Evolutionary conservation across 2,888 invertebrate genomes (phyloP).

Genomic region (Odontothrips loti): DNA sequence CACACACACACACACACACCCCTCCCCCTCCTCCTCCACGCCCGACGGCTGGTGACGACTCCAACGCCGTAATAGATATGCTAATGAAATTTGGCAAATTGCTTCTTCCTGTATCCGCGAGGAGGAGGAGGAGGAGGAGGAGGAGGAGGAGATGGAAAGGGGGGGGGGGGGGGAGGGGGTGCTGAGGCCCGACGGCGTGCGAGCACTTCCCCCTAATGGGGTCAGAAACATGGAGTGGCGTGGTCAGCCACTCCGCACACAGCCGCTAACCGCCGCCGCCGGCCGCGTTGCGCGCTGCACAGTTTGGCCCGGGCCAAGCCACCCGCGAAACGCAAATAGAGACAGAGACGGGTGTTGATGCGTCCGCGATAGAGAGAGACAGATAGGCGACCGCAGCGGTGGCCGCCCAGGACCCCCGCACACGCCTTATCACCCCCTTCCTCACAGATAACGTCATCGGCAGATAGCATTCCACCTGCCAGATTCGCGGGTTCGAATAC

Average conservation of each 20-base stretch:
- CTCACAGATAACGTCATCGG: too few species aligned
- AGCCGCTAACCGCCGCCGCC: too few species aligned
- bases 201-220: slow-evolving; percentile 3
- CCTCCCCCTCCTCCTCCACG: background rate
- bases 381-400: too few species aligned
- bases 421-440: too few species aligned
- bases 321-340: background rate
- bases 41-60: background rate
- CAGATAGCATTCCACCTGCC: too few species aligned
- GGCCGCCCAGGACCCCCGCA: too few species aligned
- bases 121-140: background rate
- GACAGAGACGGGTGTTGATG: too few species aligned
- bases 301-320: background rate
- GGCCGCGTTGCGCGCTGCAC: too few species aligned
- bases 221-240: slow-evolving; percentile 8
- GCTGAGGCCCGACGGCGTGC: background rate
- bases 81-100: slow-evolving; percentile 25
- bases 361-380: too few species aligned
- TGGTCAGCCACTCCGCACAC: background rate
- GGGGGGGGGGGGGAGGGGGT: background rate
- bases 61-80: background rate
- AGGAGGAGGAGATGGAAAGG: background rate
- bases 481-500: too few species aligned
- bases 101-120: slow-evolving; percentile 17
- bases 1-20: background rate